These are phyloP conservation scores for Drosophila helvetica DNA, from an alignment of 2,888 invertebrate genomes.

Conservation along the genomic window DNA sequence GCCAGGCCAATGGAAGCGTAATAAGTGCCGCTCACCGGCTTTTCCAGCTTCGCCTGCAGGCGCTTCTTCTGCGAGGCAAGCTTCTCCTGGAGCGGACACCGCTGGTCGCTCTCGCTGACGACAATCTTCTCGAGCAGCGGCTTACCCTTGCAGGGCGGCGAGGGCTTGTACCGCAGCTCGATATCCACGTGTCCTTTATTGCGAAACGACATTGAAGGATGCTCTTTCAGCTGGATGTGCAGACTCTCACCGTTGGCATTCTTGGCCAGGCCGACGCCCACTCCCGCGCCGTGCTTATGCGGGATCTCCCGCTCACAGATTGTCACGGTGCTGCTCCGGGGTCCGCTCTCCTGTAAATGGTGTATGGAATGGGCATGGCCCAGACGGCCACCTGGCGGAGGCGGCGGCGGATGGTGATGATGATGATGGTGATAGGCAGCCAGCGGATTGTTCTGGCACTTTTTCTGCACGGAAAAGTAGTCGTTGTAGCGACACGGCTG, in stretches of 20 bases:
- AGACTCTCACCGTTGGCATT: conserved; percentile 79
- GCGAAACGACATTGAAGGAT: conserved; percentile 88
- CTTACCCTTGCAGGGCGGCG: conserved; percentile 83
- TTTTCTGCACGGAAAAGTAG: conserved; percentile 80
- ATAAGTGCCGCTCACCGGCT: conserved; percentile 77
- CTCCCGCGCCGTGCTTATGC: conserved; percentile 51
- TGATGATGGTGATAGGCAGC: conserved; percentile 72
- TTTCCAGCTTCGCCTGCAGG: conserved; percentile 72
- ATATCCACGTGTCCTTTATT: conserved; percentile 87
- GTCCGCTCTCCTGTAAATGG: conserved; percentile 72
- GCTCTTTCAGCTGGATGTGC: conserved; percentile 84
- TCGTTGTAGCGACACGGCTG: conserved; percentile 82
- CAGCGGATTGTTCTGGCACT: conserved; percentile 76
- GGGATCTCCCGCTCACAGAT: conserved; percentile 79
- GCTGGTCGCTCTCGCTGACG: conserved; percentile 79
- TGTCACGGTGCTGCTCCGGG: conserved; percentile 71
- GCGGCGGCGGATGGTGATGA: conserved; percentile 59
- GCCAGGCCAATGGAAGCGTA: conserved; percentile 38
- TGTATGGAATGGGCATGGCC: conserved; percentile 68
- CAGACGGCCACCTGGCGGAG: conserved; percentile 46
- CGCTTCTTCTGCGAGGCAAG: conserved; percentile 66
- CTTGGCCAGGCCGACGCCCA: conserved; percentile 66
- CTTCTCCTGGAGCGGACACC: conserved; percentile 59
- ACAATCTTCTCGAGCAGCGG: conserved; percentile 86
- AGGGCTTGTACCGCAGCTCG: conserved; percentile 88